Evolutionary conservation across 2,113 vertebrate species (phyloP).

Genomic region (Phoxinus phoxinus): DNA sequence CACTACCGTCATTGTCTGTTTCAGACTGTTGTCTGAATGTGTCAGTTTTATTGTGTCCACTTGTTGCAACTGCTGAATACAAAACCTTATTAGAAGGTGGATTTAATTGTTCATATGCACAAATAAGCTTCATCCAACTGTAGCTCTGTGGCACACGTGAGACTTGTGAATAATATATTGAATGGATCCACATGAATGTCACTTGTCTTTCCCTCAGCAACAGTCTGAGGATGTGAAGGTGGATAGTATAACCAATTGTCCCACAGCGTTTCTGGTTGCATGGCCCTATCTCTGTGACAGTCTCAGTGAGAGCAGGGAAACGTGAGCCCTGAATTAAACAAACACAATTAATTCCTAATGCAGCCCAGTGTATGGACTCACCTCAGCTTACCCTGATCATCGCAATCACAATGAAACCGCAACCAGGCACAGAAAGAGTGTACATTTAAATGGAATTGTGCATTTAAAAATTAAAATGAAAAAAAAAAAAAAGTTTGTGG

Average conservation of each 20-base stretch:
- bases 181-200: not conserved
- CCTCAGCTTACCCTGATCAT: conserved; percentile 14
- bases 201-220: conserved; percentile 11
- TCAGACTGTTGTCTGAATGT: not conserved
- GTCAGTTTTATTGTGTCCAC: not conserved
- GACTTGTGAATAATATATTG: conserved; percentile 51
- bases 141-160: not conserved
- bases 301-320: conserved; percentile 46
- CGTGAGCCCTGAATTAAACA: conserved; percentile 37
- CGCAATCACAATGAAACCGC: not conserved
- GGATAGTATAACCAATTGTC: conserved; percentile 27
- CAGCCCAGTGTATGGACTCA: not conserved
- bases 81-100: not conserved
- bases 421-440: not conserved
- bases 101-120: not conserved
- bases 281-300: not conserved
- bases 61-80: not conserved
- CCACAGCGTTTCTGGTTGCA: conserved; percentile 50
- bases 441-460: not conserved
- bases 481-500: too few relatives aligned
- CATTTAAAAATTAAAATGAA: not conserved
- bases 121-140: not conserved
- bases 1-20: not conserved
- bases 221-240: conserved; percentile 10
- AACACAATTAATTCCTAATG: conserved; percentile 34